Base-by-base conservation (phyloP, 2,888 invertebrate species). In the Microplitis manilae region DNA sequence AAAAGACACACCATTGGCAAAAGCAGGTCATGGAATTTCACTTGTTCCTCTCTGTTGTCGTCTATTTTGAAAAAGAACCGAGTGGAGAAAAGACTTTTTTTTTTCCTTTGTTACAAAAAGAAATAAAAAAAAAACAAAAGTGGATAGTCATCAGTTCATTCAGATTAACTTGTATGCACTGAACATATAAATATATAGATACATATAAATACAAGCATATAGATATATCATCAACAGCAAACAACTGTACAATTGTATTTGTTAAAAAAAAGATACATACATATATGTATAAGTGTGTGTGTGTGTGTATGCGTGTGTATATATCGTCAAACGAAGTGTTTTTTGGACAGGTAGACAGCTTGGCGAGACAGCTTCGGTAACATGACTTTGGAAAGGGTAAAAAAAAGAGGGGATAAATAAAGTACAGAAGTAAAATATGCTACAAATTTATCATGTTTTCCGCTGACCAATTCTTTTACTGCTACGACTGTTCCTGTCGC, bases 281-380 rank as follows among this genome's bases (percentile, higher is more conserved):
- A 20, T 20, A 20, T 20, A 20, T 20, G 1, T 20, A 20, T 13
- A 59, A 2, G 4, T 4, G 62, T n/a, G 7, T 15, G 17, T 17
- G 7, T 17, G 13, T 7, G 1, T 5, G 17, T 62, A 6, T n/a
- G 62, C 0, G 15, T 50, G 6, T 50, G 6, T 50, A 75, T 68
- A 68, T 68, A 68, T 61, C 61, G 40, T 68, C 62, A 50, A 39
- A 68, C 13, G 68, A 30, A 75, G 30, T 72, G 60, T 76, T 76
- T 76, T 72, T 76, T 41, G 60, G 61, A 76, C 68, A 76, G 76
- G 41, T 73, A 68, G 74, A 75, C 79, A 79, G 80, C 76, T 79
- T 73, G 76, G 69, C 73, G 62, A 71, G 74, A 73, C 76, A 69
- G 69, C 70, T 73, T 62, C 61, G 41, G 61, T 68, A 59, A 71